Evolutionary conservation across 2,797 vertebrate genomes (phyloP).

Genomic region (Brachymystax lenok): DNA sequence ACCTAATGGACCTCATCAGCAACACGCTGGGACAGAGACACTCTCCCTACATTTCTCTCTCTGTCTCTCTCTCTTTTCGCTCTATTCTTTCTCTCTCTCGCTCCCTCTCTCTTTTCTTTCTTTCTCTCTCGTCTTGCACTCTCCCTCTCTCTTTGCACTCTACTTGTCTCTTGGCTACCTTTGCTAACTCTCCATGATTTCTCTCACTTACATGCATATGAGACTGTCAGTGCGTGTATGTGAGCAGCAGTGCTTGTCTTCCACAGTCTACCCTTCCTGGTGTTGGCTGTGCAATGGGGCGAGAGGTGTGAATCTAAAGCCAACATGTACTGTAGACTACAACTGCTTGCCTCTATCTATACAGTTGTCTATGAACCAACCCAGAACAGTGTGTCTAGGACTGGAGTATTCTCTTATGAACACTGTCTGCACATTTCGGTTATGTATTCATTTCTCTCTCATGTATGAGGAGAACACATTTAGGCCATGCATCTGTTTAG

Average conservation of each 20-base stretch:
- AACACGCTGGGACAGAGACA: slow-evolving; percentile 23
- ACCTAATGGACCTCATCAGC: slow-evolving; percentile 55
- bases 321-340: no score
- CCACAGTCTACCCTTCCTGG: neutral
- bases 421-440: no score
- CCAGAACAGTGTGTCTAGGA: no score
- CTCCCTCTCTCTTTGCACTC: neutral
- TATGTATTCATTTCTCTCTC: no score
- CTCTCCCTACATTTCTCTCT: no score
- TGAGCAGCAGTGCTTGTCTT: neutral
- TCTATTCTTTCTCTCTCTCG: neutral
- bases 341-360: no score
- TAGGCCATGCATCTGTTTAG: no score
- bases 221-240: neutral
- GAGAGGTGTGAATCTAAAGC: neutral
- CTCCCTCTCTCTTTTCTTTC: neutral
- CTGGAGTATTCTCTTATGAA: no score
- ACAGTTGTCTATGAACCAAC: no score
- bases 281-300: neutral
- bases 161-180: neutral
- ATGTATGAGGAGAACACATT: no score
- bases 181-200: neutral
- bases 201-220: slow-evolving; percentile 3
- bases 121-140: no score
- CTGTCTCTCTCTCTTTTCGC: neutral